Evolutionary conservation across 2,797 vertebrate species (phyloP), one percentile per base, ranked within the genome.

Genomic region (Cichlasoma orientale): DNA sequence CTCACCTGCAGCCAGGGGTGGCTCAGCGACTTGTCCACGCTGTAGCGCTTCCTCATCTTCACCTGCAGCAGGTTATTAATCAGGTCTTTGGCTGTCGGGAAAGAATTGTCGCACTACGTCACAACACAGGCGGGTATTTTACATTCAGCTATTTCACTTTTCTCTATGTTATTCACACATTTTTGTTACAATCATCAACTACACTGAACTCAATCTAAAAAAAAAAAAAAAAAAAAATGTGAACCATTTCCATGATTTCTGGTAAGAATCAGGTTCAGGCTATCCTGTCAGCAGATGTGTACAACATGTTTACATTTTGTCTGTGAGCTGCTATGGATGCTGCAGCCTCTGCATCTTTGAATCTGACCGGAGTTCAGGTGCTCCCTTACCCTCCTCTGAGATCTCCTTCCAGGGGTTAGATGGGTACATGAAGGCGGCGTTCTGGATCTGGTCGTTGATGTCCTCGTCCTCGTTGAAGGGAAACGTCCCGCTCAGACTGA

Each of bases 401-500:
- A 98, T 97, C 80, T 98, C 97, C 90, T 94, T 97, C 98, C 98
- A 99, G 61, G 97, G 97, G 85, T 97, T 96, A 75, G 96, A 92
- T 6, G 98, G 98, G 90, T 98, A 98, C 98, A 99, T 99, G 94
- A 99, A 98, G 1, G 97, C 97, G 53, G 98, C 98, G 52, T 99
- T 99, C 94, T 98, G 97, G 90, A 99, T 99, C 94, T 99, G 98
- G 83, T 99, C 97, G 27, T 97, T 97, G 90, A 99, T 97, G 90
- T 99, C 98, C 90, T 99, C 97, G 74, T 98, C 97, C 83, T 99
- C 98, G 50, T 98, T 99, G 87, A 99, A 99, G 14, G 98, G 98
- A 83, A 99, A 98, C 3, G 98, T 98, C 63, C 97, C 98, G 70
- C 97, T 98, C 83, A 99, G 96, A 92, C 97, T 99, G 74, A 99